Percentiles rank a stretch among this genome's conserved stretches.
Evolutionary conservation across 2,113 vertebrate species (phyloP).

Genomic region (Gallinago paraguaiae): DNA sequence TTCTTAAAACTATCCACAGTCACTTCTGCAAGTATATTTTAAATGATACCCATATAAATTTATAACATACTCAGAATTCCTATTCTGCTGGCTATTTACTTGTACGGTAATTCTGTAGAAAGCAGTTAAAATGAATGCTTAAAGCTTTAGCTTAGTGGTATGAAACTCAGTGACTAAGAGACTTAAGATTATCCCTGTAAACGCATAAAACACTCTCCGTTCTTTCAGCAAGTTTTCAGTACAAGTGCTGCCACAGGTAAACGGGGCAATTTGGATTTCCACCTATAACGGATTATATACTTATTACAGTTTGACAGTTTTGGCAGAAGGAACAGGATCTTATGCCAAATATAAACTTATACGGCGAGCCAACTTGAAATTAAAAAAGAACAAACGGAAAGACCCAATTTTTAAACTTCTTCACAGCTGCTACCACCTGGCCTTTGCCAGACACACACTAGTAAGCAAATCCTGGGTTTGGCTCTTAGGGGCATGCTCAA

Average conservation of each 20-base stretch:
- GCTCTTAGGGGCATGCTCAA: fast-evolving
- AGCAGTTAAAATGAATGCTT: neutral
- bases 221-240: neutral
- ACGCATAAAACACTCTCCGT: neutral
- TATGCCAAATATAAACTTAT: neutral
- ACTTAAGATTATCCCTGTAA: neutral
- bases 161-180: neutral
- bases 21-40: neutral
- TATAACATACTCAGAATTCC: neutral
- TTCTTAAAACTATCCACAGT: neutral
- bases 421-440: neutral
- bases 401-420: neutral
- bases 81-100: neutral
- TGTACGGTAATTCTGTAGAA: neutral
- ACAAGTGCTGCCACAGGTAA: neutral
- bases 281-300: neutral
- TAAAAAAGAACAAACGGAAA: neutral
- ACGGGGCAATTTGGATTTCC: neutral
- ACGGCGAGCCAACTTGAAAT: neutral
- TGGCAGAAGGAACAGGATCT: neutral
- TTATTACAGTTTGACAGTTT: neutral
- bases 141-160: neutral
- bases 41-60: neutral
- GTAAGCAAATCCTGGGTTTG: neutral
- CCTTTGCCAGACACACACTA: neutral